Conservation (phyloP, 2,888 invertebrate species). For the Hypercompe scribonia region DNA sequence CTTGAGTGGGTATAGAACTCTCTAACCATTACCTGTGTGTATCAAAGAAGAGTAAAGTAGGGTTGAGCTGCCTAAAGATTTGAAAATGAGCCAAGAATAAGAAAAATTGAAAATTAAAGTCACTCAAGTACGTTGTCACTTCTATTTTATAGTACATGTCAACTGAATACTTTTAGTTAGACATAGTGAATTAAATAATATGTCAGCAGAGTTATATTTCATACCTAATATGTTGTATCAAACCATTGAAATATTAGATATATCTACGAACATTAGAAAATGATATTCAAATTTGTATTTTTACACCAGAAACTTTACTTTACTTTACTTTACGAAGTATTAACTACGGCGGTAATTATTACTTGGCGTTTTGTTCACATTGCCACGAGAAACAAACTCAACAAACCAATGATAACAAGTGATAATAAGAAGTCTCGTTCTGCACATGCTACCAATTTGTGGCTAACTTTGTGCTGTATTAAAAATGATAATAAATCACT, state of each 20-base stretch:
- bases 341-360: not conserved
- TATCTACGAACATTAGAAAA: not conserved
- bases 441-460: slow-evolving; percentile 1
- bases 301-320: not conserved
- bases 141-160: not conserved
- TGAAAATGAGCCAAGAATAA: not conserved
- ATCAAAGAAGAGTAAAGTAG: not conserved
- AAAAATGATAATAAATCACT: not conserved
- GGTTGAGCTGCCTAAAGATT: not conserved
- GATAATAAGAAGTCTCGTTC: not conserved
- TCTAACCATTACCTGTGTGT: not conserved
- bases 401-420: slow-evolving; percentile 15
- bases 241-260: not conserved
- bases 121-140: not conserved
- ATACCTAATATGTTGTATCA: not conserved
- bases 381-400: slow-evolving; percentile 9
- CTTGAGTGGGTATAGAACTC: not conserved
- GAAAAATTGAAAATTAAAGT: not conserved
- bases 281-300: slow-evolving; percentile 1
- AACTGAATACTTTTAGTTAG: not conserved
- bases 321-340: not conserved
- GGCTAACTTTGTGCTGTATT: not conserved
- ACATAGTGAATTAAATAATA: not conserved
- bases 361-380: slow-evolving; percentile 8
- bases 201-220: not conserved